Percentiles rank a stretch among this genome's conserved stretches.
These are phyloP conservation scores for Drosophila macrospina DNA, from an alignment of 2,888 invertebrate genomes.

Conservation along the genomic window DNA sequence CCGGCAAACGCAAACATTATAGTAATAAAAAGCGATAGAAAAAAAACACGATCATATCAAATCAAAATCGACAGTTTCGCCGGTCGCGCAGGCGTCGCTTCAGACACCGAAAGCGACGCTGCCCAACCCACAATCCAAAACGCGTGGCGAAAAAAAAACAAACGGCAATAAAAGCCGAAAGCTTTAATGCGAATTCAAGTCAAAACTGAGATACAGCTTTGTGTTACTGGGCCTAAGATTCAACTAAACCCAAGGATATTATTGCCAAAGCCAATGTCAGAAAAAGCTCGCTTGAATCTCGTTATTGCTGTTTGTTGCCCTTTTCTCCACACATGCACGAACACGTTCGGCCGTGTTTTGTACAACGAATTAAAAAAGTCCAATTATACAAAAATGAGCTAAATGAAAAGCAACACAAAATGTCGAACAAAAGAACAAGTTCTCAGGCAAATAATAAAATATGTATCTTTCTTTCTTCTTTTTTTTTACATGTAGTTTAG, in stretches of 20 bases:
- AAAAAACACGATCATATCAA: conserved; percentile 1
- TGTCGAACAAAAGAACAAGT: conserved; percentile 69
- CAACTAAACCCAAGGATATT: conserved; percentile 7
- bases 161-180: conserved; percentile 19
- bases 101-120: neutral
- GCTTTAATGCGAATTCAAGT: conserved; percentile 3
- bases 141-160: neutral
- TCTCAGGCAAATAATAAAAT: conserved; percentile 71
- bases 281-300: conserved; percentile 4
- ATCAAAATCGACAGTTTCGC: conserved; percentile 27
- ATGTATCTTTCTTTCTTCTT: conserved; percentile 40
- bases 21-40: conserved; percentile 37
- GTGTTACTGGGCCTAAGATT: too few species aligned
- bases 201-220: neutral
- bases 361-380: conserved; percentile 12
- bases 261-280: conserved; percentile 4
- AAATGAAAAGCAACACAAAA: conserved; percentile 35
- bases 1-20: conserved; percentile 34
- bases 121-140: conserved; percentile 23
- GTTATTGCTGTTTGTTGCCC: neutral
- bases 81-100: conserved; percentile 40
- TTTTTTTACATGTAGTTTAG: conserved; percentile 37
- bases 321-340: conserved; percentile 1
- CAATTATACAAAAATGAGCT: conserved; percentile 18
- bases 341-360: conserved; percentile 3